Evolutionary conservation across 2,113 vertebrate species (phyloP), one percentile per base, ranked within the genome.

Genomic region (Saccopteryx leptura): DNA sequence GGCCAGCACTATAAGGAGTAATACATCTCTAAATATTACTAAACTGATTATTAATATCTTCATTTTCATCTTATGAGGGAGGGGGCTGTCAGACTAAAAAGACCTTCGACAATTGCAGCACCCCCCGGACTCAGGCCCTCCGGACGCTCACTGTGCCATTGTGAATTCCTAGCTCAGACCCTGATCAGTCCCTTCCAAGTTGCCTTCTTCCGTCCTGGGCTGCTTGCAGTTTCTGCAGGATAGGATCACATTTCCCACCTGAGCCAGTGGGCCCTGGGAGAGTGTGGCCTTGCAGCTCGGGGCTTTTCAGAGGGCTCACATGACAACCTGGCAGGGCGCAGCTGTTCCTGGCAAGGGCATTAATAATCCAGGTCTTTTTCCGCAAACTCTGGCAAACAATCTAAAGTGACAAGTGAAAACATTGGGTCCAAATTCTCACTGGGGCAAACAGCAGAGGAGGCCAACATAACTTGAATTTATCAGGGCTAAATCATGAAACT

Each of bases 331-430:
- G 97, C 93, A 72, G 89, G 65, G 33, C 1, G 0, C 94, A 90
- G 91, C 91, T 94, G 83, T 96, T 97, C 97, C 94, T 56, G 1
- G 90, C 85, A 81, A 93, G 85, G 82, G 14, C 91, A 95, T 97
- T 94, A 97, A 97, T 97, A 98, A 98, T 96, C 95, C 89, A 97
- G 58, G 69, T 69, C 83, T 95, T 96, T 95, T 96, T 91, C 97
- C 86, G 9, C 63, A 96, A 97, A 97, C 97, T 96, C 97, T 93
- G 95, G 94, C 97, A 96, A 98, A 97, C 85, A 71, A 54, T 96
- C 91, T 97, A 71, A 96, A 56, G 87, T 84, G 95, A 96, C 91
- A 97, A 97, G 86, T 89, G 82, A 95, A 97, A 97, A 97, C 95
- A 95, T 0, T 48, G 61, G 7, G 65, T 93, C 94, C 89, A 82